phyloP scores from a whole-genome alignment of 2,113 vertebrate species.

The Anarrhichthys ocellatus region DNA sequence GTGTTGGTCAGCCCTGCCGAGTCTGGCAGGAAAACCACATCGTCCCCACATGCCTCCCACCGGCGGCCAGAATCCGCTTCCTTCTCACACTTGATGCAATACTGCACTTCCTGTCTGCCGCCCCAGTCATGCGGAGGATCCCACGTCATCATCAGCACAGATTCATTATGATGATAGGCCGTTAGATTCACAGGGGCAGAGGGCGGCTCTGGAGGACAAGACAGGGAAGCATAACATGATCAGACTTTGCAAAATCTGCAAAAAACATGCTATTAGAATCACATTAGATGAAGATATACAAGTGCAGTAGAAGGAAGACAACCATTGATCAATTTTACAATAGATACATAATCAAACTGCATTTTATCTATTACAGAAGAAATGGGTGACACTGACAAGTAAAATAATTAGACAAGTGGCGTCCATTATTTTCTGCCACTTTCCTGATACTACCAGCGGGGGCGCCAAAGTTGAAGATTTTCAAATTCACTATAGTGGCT shows the following conservation, averaged over 20 bases:
- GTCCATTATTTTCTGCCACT: background rate
- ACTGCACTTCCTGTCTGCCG: conserved; percentile 70
- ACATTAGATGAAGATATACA: background rate
- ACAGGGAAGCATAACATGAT: background rate
- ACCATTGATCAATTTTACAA: background rate
- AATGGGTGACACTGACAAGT: background rate
- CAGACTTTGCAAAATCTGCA: background rate
- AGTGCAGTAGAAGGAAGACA: background rate
- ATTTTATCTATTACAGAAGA: background rate
- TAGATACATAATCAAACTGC: background rate
- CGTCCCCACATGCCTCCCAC: conserved; percentile 64
- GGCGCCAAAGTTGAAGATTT: background rate
- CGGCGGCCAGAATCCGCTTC: background rate
- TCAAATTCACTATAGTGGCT: background rate
- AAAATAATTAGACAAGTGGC: background rate
- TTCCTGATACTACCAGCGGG: background rate
- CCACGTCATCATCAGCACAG: conserved; percentile 65
- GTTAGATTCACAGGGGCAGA: conserved; percentile 73
- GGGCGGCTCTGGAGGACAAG: conserved; percentile 64
- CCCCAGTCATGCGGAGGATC: conserved; percentile 72
- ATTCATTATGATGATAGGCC: conserved; percentile 32
- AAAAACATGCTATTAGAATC: background rate
- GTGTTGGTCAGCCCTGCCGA: conserved; percentile 47
- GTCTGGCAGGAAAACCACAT: conserved; percentile 36
- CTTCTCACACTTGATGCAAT: conserved; percentile 66